Conservation (phyloP, 2,797 vertebrate species). For the Lagodon rhomboides region DNA sequence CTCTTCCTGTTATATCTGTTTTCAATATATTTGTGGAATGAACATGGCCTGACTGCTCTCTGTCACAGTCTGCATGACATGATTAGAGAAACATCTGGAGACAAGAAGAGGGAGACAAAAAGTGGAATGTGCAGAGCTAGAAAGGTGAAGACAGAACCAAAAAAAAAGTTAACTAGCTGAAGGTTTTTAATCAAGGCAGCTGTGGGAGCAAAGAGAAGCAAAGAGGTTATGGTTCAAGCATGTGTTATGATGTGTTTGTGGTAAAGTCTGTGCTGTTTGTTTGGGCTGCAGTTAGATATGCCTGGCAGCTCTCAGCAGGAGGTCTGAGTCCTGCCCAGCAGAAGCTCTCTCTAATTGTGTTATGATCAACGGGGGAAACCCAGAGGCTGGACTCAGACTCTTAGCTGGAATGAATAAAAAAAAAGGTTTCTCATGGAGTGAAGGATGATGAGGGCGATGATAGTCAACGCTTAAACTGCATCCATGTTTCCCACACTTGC, state of each 20-base stretch:
- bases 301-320: slow-evolving; percentile 72
- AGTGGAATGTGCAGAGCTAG: slow-evolving; percentile 52
- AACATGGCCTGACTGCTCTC: slow-evolving; percentile 41
- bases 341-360: slow-evolving; percentile 61
- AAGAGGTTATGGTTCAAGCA: slow-evolving; percentile 42
- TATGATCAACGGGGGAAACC: too few species aligned
- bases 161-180: slow-evolving; percentile 48
- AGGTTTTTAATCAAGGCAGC: slow-evolving; percentile 62
- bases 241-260: slow-evolving; percentile 73
- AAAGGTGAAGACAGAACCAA: slow-evolving; percentile 47
- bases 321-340: slow-evolving; percentile 60
- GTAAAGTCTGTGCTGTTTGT: slow-evolving; percentile 64
- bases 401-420: too few species aligned
- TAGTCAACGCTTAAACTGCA: too few species aligned
- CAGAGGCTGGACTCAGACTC: too few species aligned
- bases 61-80: slow-evolving; percentile 56
- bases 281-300: slow-evolving; percentile 64
- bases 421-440: too few species aligned
- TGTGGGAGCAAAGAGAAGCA: slow-evolving; percentile 48
- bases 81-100: slow-evolving; percentile 77
- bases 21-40: slow-evolving; percentile 74
- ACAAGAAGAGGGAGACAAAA: slow-evolving; percentile 54
- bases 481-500: too few species aligned
- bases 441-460: too few species aligned
- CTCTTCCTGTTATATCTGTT: slow-evolving; percentile 71